Base-by-base conservation (phyloP, 2,888 invertebrate genomes). In the Bruchidius siliquastri region DNA sequence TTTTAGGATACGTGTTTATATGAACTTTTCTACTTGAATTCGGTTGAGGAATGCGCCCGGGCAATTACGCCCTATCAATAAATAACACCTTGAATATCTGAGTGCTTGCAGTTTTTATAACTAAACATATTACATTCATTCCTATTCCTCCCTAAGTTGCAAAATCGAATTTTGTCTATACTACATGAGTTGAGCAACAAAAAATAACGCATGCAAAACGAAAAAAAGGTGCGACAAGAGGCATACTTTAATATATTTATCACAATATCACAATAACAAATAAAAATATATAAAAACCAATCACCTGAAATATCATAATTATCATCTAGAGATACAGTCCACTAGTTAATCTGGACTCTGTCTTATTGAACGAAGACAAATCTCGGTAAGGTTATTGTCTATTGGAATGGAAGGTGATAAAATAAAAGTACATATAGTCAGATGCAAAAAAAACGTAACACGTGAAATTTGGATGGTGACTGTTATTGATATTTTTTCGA, bases 261-360 rank as follows among this genome's bases (percentile, higher is more conserved):
- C 68, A 68, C 68, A 21, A 21, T 18, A 2, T 20, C 68, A 68
- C 68, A 68, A 68, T 21, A 0, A 68, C 68, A 21, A 21, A 68
- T 68, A 68, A 21, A 67, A 68, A 68, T 68, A 68, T 10, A 68
- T 67, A 68, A 68, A 68, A 68, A 68, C 18, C 68, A 68, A 68
- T 68, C 68, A 68, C 68, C 68, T 68, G 68, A 10, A 1, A 20
- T 13, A 68, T 68, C 22, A 68, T 68, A 68, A 18, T 22, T 68
- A 68, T 21, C 68, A 68, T 21, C 68, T 49, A 49, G 49, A 49
- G 18, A 49, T 49, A 1, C 49, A 49, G 49, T 49, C 49, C 49
- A 49, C 49, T 8, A 4, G 49, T 13, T 8, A 49, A 49, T 21
- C 21, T 68, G 68, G 22, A 68, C 68, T 21, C 20, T 21, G 20